Evolutionary conservation across 2,113 vertebrate genomes (phyloP).

Genomic region (Chloroceryle aenea): DNA sequence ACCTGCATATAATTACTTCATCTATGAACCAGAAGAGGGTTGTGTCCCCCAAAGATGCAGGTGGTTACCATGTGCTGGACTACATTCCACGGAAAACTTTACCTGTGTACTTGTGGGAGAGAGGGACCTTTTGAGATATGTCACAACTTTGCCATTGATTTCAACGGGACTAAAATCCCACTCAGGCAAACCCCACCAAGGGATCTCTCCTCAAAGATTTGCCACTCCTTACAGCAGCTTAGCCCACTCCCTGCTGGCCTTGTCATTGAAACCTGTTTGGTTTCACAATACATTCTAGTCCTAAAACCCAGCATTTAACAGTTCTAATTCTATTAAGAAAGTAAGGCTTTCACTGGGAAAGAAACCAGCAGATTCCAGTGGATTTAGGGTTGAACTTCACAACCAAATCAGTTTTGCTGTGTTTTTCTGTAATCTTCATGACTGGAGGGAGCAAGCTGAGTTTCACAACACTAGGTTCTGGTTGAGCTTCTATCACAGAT

Average conservation of each 20-base stretch:
- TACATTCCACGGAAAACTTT: not conserved
- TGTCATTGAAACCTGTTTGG: not conserved
- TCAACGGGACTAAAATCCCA: not conserved
- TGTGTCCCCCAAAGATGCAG: not conserved
- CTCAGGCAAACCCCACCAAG: not conserved
- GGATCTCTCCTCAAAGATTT: too few species aligned
- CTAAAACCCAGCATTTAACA: not conserved
- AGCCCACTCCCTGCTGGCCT: not conserved
- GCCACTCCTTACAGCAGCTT: too few species aligned
- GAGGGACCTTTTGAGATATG: not conserved
- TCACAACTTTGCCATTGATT: not conserved
- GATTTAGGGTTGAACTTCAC: not conserved
- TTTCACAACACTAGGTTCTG: not conserved
- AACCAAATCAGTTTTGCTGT: not conserved
- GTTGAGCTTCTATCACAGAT: not conserved
- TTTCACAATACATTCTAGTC: not conserved
- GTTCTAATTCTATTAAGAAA: not conserved
- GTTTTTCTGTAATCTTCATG: not conserved
- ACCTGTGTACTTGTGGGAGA: not conserved
- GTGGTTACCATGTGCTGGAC: not conserved
- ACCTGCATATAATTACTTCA: not conserved
- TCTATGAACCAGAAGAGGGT: not conserved
- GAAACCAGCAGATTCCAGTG: not conserved
- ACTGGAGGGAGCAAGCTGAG: not conserved
- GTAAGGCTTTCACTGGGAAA: not conserved